phyloP scores from a whole-genome alignment of 2,888 invertebrate species.

The Tuta absoluta region DNA sequence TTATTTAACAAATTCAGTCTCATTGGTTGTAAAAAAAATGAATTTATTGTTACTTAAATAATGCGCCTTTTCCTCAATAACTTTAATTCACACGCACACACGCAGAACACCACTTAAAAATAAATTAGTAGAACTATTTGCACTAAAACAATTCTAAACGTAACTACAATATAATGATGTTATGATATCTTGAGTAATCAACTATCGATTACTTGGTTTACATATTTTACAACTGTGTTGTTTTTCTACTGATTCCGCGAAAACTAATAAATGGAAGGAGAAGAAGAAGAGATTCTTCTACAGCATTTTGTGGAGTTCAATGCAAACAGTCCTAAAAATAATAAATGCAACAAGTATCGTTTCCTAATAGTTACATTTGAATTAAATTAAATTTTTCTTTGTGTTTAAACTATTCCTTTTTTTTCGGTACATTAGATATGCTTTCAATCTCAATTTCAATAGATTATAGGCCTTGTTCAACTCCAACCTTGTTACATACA shows the following conservation, averaged over 20 bases:
- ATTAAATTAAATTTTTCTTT: neutral
- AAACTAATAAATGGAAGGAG: no score
- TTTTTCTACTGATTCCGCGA: no score
- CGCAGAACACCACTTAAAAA: slow-evolving; percentile 12
- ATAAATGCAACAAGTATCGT: slow-evolving; percentile 38
- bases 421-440: neutral
- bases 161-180: no score
- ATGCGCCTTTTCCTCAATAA: slow-evolving; percentile 67
- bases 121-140: slow-evolving; percentile 28
- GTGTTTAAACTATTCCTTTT: neutral
- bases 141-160: neutral
- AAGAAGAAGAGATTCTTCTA: no score
- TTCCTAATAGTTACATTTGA: slow-evolving; percentile 11
- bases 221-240: no score
- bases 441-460: neutral
- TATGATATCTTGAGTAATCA: no score
- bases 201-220: no score
- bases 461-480: neutral
- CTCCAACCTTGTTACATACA: neutral
- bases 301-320: neutral
- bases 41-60: slow-evolving; percentile 48
- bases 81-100: slow-evolving; percentile 35
- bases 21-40: slow-evolving; percentile 70
- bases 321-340: slow-evolving; percentile 26
- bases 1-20: slow-evolving; percentile 79